Base-by-base conservation (phyloP, 2,888 invertebrate species). In the Stomorhina lunata region DNA sequence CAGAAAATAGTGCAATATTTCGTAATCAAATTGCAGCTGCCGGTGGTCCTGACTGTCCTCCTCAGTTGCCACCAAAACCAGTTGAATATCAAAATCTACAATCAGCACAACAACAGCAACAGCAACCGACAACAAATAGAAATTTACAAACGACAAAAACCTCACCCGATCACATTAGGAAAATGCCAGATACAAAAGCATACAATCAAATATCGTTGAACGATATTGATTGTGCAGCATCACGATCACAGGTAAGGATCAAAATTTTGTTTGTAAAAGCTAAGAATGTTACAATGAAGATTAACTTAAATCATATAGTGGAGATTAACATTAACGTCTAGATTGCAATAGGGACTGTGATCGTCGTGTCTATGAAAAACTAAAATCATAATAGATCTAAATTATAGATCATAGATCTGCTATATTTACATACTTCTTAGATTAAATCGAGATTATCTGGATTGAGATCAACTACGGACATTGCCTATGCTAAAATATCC, bases 161-260 rank as follows among this genome's bases (percentile, higher is more conserved):
- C 25, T n/a, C 66, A 40, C 80, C 65, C 40, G 79, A 79, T 45
- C 71, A 66, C 25, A 72, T 10, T 61, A 59, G 32, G 79, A 84
- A 75, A 59, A 78, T 85, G n/a, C 55, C 75, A 22, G 66, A n/a
- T 65, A 40, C 75, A 25, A 71, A 53, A 84, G 1, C 69, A 48
- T 89, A 89, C 71, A 88, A 89, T 79, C 88, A 88, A 72, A 86
- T 89, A 76, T 88, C 89, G 43, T 79, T 89, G 61, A 88, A 87
- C 81, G 90, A 90, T 80, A 84, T 88, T 34, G 89, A 89, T 57
- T 81, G 81, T 32, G 80, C 87, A 15, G 76, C 87, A 9, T 89
- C 88, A 63, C 87, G 90, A 32, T 89, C 90, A 50, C 90, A 90
- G 88, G 90, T 90, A 69, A 40, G 76, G 73, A 32, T n/a, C n/a